phyloP scores from a whole-genome alignment of 2,797 vertebrate genomes.

The Sphaeramia orbicularis region DNA sequence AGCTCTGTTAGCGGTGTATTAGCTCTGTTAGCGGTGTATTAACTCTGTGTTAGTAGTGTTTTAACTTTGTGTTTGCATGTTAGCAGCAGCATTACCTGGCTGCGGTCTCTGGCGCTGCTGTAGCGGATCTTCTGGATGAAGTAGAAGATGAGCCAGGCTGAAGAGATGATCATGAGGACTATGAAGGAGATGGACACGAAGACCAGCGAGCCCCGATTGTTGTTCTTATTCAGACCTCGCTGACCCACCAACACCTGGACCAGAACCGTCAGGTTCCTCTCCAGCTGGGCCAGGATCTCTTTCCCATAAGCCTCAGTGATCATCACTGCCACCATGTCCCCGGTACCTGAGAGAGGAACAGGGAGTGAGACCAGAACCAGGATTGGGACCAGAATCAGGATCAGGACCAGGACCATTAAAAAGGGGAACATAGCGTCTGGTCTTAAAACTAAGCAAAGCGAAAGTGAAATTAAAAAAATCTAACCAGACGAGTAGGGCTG shows the following conservation, averaged over 20 bases:
- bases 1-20: neutral
- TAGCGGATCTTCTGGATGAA: constrained; percentile 99
- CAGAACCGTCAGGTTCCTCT: constrained; percentile 93
- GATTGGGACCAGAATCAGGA: no score
- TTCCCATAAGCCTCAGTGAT: constrained; percentile 94
- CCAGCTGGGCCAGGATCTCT: constrained; percentile 93
- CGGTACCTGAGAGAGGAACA: constrained; percentile 94
- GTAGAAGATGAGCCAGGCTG: constrained; percentile 98
- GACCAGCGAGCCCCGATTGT: constrained; percentile 94
- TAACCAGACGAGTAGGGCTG: no score
- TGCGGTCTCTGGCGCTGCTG: constrained; percentile 92
- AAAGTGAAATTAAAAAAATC: neutral
- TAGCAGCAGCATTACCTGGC: constrained; percentile 87
- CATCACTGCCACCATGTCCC: constrained; percentile 96
- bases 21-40: no score
- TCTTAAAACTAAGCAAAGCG: neutral
- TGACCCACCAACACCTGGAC: constrained; percentile 92
- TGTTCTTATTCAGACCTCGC: constrained; percentile 88
- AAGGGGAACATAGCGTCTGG: no score
- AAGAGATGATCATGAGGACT: constrained; percentile 97
- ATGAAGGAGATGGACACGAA: constrained; percentile 99
- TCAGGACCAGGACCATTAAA: no score
- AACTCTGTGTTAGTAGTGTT: no score
- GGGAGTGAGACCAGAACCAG: constrained; percentile 8
- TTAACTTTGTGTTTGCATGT: neutral